Conservation (phyloP, 30 jellyfish, hydroid and myxozoan genomes). For the Nemopilema nomurai region DNA sequence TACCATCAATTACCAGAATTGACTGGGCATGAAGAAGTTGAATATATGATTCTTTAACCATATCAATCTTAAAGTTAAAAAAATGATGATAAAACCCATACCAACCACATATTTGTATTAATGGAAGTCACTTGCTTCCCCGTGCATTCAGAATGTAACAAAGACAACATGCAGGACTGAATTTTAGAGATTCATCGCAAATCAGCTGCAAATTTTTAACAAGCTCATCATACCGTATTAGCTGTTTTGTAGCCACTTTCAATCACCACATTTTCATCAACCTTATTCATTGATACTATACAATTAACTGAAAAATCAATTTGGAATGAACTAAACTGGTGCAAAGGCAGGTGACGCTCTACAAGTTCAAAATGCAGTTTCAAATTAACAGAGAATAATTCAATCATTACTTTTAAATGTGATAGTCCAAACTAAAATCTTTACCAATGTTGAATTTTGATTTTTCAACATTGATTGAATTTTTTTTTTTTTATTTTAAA, state of each 20-base stretch:
- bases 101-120: neutral
- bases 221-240: neutral
- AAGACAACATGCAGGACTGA: neutral
- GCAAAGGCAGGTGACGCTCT: neutral
- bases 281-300: neutral
- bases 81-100: neutral
- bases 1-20: slow-evolving; percentile 20
- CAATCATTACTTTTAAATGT: neutral
- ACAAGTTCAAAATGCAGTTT: neutral
- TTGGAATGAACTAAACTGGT: neutral
- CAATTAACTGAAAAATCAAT: neutral
- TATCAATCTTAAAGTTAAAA: neutral
- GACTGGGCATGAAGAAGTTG: slow-evolving; percentile 20
- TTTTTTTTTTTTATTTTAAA: too few relatives aligned
- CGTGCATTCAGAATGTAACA: neutral
- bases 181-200: neutral
- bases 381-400: neutral
- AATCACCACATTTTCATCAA: neutral
- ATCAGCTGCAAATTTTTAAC: neutral
- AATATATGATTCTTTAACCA: slow-evolving; percentile 1
- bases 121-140: neutral
- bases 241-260: neutral
- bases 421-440: neutral
- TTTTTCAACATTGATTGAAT: too few relatives aligned
- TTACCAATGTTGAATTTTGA: neutral